Conservation (phyloP, 2,888 invertebrate genomes). For the Cremastinae sp. region DNA sequence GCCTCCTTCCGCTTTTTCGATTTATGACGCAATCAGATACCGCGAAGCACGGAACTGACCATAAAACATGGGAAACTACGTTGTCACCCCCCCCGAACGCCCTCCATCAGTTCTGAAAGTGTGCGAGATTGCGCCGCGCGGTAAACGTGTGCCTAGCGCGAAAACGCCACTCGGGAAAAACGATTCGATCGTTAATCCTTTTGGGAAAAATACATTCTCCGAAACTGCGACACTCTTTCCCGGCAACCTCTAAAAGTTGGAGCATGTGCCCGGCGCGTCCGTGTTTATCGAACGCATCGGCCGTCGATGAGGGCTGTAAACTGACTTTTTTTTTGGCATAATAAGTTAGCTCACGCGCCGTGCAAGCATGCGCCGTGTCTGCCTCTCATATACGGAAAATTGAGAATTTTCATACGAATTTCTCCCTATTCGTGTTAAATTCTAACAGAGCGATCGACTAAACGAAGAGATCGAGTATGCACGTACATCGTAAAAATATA, state of each 20-base stretch:
- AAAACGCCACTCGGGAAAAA: constrained; percentile 50
- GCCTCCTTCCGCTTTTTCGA: constrained; percentile 68
- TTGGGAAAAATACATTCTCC: constrained; percentile 59
- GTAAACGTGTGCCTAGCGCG: constrained; percentile 27
- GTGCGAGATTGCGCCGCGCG: constrained; percentile 16
- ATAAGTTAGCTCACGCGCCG: no score
- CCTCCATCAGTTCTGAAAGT: constrained; percentile 33
- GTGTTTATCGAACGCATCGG: no score
- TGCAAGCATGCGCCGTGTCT: no score
- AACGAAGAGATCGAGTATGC: no score
- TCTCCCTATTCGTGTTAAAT: no score
- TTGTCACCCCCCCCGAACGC: constrained; percentile 70
- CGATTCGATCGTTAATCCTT: constrained; percentile 60
- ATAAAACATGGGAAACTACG: constrained; percentile 77
- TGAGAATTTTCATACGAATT: no score
- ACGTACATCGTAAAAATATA: no score
- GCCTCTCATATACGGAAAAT: no score
- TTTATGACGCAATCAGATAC: constrained; percentile 78
- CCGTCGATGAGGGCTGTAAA: no score
- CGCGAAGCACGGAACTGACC: constrained; percentile 75
- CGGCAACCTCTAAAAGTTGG: background rate
- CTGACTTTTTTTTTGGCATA: no score
- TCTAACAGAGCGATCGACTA: no score
- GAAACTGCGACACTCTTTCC: constrained; percentile 45
- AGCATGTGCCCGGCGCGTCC: background rate